A percentile compares a stretch with the other conserved stretches of the same genome.
Conservation (phyloP, 2,797 vertebrate genomes). For the Psittacula echo region DNA sequence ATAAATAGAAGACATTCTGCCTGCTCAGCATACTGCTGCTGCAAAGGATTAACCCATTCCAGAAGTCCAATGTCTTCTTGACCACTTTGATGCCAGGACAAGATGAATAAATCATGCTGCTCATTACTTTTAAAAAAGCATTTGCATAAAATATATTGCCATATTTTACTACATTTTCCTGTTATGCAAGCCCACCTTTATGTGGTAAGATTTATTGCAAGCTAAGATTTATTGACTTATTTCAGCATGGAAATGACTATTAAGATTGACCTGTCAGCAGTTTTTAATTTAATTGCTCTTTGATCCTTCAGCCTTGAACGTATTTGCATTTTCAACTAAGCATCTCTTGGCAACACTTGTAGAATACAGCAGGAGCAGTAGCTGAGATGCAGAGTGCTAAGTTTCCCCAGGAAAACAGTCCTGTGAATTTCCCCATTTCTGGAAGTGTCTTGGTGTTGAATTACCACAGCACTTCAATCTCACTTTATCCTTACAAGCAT, state of each 20-base stretch:
- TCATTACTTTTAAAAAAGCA: constrained; percentile 63
- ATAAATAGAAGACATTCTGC: constrained; percentile 58
- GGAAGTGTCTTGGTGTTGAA: neutral
- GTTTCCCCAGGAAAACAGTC: neutral
- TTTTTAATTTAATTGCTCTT: constrained; percentile 74
- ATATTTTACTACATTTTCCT: constrained; percentile 68
- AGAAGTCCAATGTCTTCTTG: constrained; percentile 59
- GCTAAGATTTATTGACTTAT: constrained; percentile 65
- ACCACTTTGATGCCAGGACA: constrained; percentile 61
- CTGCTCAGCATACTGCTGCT: constrained; percentile 39
- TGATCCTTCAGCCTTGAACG: constrained; percentile 67
- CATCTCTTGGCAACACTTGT: constrained; percentile 68
- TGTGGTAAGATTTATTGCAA: constrained; percentile 63
- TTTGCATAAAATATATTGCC: constrained; percentile 73
- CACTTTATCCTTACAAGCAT: neutral
- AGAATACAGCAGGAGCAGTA: neutral
- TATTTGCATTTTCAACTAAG: constrained; percentile 70
- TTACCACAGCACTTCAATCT: neutral
- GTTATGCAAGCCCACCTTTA: constrained; percentile 69
- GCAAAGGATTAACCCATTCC: constrained; percentile 52
- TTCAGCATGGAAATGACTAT: constrained; percentile 65
- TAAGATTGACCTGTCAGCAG: constrained; percentile 71
- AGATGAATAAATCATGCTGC: constrained; percentile 67
- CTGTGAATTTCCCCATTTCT: neutral
- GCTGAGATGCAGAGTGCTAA: neutral